Base-by-base conservation (phyloP, 2,797 vertebrate species). In the Sylvilagus floridanus region DNA sequence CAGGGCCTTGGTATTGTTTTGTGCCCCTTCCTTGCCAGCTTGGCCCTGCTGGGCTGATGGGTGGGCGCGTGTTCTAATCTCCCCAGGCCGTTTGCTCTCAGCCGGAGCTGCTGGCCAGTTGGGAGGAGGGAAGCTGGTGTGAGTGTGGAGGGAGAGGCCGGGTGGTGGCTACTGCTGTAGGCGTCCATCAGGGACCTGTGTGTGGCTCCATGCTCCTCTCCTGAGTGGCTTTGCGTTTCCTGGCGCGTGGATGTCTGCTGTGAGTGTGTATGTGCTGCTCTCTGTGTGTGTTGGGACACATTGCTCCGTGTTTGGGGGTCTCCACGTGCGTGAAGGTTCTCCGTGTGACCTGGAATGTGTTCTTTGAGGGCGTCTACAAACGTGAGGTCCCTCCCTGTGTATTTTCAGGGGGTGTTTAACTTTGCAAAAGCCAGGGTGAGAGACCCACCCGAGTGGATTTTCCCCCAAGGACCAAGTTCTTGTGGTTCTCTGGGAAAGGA, bases 321-420 rank as follows among this genome's bases (percentile, higher is more conserved):
- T 76, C 17, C 12, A 4, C 84, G 7, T 91, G 50, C 42, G 21
- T 62, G 21, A 65, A 66, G 17, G 32, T 24, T 84, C 30, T 87
- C 14, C 76, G 19, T 65, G 54, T 75, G 69, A 83, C 37, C 75
- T 26, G 8, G 54, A 88, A 78, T 87, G 82, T 93, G 66, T 93
- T 62, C 7, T 94, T 85, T 84, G 73, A 87, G 28, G 71, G 42
- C 72, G 83, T 92, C 66, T 91, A 90, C 69, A 32, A n/a, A 17
- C 50, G 22, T 26, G 28, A 66, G 28, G 19, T 63, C n/a, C 26
- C 35, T 84, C 13, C 42, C 42, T 90, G 65, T 84, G 10, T 47
- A 30, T 88, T 87, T 68, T 19, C 0, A 0, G 28, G 32, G 32
- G 17, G 9, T 22, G 52, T 81, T 37, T 78, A 26, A 26, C 82